Percentiles rank a stretch among this genome's conserved stretches.
Evolutionary conservation across 2,797 vertebrate genomes (phyloP).

Genomic region (Oophaga sylvatica): DNA sequence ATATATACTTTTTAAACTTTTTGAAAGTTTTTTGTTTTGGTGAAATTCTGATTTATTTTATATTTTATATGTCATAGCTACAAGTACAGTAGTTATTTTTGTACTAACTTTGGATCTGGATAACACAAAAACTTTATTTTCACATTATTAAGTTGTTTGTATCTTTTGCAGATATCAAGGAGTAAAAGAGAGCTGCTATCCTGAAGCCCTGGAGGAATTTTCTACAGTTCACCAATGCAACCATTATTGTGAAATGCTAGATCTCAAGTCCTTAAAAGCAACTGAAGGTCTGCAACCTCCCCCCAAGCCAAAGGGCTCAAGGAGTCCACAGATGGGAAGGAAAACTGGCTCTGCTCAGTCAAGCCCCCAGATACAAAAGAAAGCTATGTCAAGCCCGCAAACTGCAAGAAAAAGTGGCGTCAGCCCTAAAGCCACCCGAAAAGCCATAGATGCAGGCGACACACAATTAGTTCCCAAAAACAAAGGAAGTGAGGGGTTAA

Average conservation of each 20-base stretch:
- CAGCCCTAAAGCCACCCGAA: slow-evolving; percentile 81
- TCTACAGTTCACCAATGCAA: slow-evolving; percentile 85
- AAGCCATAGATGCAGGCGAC: slow-evolving; percentile 73
- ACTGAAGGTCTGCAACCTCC: slow-evolving; percentile 78
- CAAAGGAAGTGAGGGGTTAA: slow-evolving; percentile 57
- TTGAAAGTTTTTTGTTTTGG: no score
- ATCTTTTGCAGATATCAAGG: slow-evolving; percentile 86
- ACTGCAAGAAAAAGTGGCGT: slow-evolving; percentile 74
- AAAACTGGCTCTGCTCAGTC: slow-evolving; percentile 78
- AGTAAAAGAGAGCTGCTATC: slow-evolving; percentile 84
- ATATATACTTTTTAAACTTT: no score
- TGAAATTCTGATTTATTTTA: no score
- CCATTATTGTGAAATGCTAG: slow-evolving; percentile 86
- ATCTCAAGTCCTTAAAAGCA: slow-evolving; percentile 79
- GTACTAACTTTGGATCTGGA: not conserved
- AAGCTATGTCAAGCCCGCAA: slow-evolving; percentile 84
- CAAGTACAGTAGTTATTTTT: not conserved
- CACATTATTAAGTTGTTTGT: not conserved
- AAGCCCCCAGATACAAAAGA: slow-evolving; percentile 90
- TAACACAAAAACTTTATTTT: not conserved
- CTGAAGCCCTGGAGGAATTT: slow-evolving; percentile 89
- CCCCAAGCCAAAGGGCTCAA: slow-evolving; percentile 85
- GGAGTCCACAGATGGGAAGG: slow-evolving; percentile 85
- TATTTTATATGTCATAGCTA: not conserved
- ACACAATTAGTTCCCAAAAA: slow-evolving; percentile 68